phyloP scores from a whole-genome alignment of 1,140 invertebrate genomes.

The Lordiphosa stackelbergi region DNA sequence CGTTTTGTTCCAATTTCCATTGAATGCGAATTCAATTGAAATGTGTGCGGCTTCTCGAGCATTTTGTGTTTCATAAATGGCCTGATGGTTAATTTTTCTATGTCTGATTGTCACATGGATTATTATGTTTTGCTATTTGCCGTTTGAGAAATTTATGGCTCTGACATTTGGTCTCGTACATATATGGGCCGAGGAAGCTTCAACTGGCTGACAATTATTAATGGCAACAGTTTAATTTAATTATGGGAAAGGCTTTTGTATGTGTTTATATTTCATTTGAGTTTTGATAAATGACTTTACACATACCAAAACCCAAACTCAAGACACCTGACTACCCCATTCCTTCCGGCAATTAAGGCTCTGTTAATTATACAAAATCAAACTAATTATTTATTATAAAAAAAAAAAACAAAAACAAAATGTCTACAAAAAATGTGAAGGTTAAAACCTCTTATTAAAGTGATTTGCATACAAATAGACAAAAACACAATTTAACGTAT shows the following conservation, averaged over 20 bases:
- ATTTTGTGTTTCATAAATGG: slow-evolving; percentile 69
- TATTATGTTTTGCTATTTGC: slow-evolving; percentile 58
- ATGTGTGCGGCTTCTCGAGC: slow-evolving; percentile 62
- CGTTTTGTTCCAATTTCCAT: slow-evolving; percentile 55
- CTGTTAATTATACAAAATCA: slow-evolving; percentile 52
- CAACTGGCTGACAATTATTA: slow-evolving; percentile 53
- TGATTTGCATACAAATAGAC: slow-evolving; percentile 43
- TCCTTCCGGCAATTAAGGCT: slow-evolving; percentile 58
- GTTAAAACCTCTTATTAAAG: slow-evolving; percentile 23
- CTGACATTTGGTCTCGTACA: slow-evolving; percentile 48
- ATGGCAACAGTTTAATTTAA: slow-evolving; percentile 68
- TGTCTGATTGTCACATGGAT: slow-evolving; percentile 60
- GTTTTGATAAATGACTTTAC: slow-evolving; percentile 24
- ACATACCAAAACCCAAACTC: slow-evolving; percentile 20
- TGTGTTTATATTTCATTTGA: slow-evolving; percentile 20
- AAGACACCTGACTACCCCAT: slow-evolving; percentile 32
- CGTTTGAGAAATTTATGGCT: slow-evolving; percentile 53
- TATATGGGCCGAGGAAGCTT: slow-evolving; percentile 57
- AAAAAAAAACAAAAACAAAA: slow-evolving; percentile 3
- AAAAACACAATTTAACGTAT: slow-evolving; percentile 21
- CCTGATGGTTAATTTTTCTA: slow-evolving; percentile 66
- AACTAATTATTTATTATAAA: slow-evolving; percentile 58
- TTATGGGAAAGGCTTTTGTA: slow-evolving; percentile 55
- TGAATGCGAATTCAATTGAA: slow-evolving; percentile 69
- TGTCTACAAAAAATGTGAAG: slow-evolving; percentile 44